Percentiles rank a stretch among this genome's conserved stretches.
Evolutionary conservation across 92 coral and sea anemone genomes (phyloP).

Genomic region (Porites divaricata): DNA sequence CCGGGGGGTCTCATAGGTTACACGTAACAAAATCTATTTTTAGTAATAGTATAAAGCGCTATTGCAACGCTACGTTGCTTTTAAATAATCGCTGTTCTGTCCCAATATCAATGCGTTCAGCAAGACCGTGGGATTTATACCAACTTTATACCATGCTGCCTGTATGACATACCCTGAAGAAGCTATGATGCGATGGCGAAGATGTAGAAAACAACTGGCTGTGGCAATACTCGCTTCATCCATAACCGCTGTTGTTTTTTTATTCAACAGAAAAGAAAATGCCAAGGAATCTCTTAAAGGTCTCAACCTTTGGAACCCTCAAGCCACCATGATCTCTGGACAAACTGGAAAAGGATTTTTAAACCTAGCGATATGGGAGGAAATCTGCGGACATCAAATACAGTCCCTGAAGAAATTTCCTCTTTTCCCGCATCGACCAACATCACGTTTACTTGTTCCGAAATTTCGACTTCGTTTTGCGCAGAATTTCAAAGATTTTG

Average conservation of each 20-base stretch:
- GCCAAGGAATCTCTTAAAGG: background rate
- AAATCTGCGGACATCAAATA: slow-evolving; percentile 78
- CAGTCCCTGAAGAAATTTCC: slow-evolving; percentile 65
- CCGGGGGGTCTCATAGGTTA: slow-evolving; percentile 64
- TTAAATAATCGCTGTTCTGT: too few relatives aligned
- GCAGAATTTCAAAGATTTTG: slow-evolving; percentile 44
- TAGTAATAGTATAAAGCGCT: slow-evolving; percentile 62
- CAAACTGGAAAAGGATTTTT: slow-evolving; percentile 15
- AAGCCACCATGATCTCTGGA: background rate
- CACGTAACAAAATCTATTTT: slow-evolving; percentile 62
- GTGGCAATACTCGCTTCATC: background rate
- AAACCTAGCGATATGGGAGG: slow-evolving; percentile 82
- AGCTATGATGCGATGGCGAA: background rate
- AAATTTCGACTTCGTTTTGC: slow-evolving; percentile 50
- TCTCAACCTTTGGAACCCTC: background rate
- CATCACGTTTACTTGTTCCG: slow-evolving; percentile 47
- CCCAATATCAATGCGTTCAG: background rate
- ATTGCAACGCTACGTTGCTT: too few relatives aligned
- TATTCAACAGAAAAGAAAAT: background rate
- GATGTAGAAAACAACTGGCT: background rate
- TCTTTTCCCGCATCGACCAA: slow-evolving; percentile 83
- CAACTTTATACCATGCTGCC: background rate
- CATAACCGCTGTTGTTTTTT: background rate
- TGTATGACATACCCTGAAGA: background rate
- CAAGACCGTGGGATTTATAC: background rate